A percentile compares a stretch with the other conserved stretches of the same genome.
Conservation (phyloP, 2,888 invertebrate genomes). For the Mantis religiosa region DNA sequence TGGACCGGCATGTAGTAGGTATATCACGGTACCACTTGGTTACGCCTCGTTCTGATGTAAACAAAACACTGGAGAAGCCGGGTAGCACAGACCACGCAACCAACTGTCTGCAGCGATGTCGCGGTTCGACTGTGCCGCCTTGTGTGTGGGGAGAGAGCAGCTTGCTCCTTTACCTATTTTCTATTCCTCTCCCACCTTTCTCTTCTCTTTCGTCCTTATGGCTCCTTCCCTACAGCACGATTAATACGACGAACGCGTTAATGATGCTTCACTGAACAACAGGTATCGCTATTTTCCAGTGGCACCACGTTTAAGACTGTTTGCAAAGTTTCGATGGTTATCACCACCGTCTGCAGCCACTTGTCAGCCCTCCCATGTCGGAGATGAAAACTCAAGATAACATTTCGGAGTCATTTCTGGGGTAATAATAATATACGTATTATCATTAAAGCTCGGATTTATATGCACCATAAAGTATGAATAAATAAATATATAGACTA, state of each 20-base stretch:
- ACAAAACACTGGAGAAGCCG: neutral
- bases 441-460: too few relatives aligned
- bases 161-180: neutral
- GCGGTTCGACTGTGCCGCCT: neutral
- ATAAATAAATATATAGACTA: too few relatives aligned
- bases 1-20: neutral
- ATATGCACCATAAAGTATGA: too few relatives aligned
- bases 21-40: neutral
- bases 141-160: neutral
- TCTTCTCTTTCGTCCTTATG: neutral
- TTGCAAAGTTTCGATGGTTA: neutral
- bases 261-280: neutral
- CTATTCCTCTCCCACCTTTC: neutral
- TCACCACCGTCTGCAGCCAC: neutral
- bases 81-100: too few relatives aligned
- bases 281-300: neutral
- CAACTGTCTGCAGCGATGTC: neutral
- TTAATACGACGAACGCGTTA: neutral
- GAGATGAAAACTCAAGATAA: too few relatives aligned
- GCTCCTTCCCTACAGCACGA: neutral
- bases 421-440: too few relatives aligned
- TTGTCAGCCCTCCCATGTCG: too few relatives aligned
- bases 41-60: neutral
- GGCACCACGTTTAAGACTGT: neutral
- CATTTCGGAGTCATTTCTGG: too few relatives aligned